Evolutionary conservation across 2,113 vertebrate species (phyloP).

Genomic region (Siphamia tubifer): DNA sequence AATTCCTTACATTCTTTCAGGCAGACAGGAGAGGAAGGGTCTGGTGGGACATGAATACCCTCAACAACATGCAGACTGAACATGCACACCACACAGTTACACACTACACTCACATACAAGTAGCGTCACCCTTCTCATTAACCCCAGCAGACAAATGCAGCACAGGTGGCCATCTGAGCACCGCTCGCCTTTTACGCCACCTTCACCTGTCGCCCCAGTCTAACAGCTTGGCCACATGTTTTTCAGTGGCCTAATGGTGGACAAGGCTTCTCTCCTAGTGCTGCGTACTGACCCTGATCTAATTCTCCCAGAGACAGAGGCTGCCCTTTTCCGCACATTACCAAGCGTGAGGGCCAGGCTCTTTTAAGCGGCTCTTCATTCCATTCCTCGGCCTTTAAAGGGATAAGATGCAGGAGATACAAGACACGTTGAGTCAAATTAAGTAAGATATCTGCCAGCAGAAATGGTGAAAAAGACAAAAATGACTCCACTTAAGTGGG

Average conservation of each 20-base stretch:
- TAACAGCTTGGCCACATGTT: not conserved
- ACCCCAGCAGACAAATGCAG: not conserved
- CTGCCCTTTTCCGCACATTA: slow-evolving; percentile 26
- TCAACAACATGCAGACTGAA: slow-evolving; percentile 9
- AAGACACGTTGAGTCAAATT: slow-evolving; percentile 5
- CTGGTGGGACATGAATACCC: slow-evolving; percentile 27
- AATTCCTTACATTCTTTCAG: slow-evolving; percentile 66
- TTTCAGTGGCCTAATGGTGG: slow-evolving; percentile 10
- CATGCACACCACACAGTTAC: not conserved
- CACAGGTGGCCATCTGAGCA: slow-evolving; percentile 6
- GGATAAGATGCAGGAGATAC: slow-evolving; percentile 1
- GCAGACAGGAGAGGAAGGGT: slow-evolving; percentile 53
- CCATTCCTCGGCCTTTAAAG: slow-evolving; percentile 12
- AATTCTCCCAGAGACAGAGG: slow-evolving; percentile 29
- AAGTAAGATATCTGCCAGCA: slow-evolving; percentile 24
- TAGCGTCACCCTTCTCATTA: not conserved
- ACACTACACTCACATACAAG: not conserved
- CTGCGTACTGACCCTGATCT: slow-evolving; percentile 44
- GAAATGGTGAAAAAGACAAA: slow-evolving; percentile 1
- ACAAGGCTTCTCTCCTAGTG: not conserved
- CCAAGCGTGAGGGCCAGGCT: not conserved
- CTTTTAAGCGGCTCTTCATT: not conserved
- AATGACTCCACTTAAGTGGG: slow-evolving; percentile 12
- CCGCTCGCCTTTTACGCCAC: slow-evolving; percentile 43
- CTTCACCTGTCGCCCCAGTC: slow-evolving; percentile 47